These are phyloP conservation scores for Melanogrammus aeglefinus DNA, from an alignment of 2,797 vertebrate species.

Conservation along the genomic window DNA sequence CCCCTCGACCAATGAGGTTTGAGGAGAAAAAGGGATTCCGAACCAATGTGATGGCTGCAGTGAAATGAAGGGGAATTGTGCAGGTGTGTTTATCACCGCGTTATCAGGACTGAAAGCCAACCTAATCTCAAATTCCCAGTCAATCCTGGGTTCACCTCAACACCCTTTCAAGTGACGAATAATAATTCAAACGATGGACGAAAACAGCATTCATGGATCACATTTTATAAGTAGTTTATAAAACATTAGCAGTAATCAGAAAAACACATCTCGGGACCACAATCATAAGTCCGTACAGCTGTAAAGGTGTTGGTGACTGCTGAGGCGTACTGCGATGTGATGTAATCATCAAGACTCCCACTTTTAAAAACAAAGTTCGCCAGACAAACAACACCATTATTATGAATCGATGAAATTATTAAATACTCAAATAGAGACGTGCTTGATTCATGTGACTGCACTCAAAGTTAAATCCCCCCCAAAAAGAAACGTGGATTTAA, in stretches of 20 bases:
- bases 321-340: neutral
- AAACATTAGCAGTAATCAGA: constrained; percentile 40
- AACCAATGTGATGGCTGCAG: neutral
- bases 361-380: constrained; percentile 39
- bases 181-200: constrained; percentile 3
- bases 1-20: neutral
- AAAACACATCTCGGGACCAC: constrained; percentile 35
- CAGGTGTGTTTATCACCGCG: neutral
- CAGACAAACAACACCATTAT: constrained; percentile 33
- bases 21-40: neutral
- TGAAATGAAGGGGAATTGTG: neutral
- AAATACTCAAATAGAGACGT: constrained; percentile 8
- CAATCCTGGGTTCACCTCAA: neutral
- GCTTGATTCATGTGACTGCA: constrained; percentile 11
- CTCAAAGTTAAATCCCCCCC: neutral
- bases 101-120: neutral
- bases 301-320: constrained; percentile 11
- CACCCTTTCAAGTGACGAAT: neutral
- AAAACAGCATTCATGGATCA: constrained; percentile 11
- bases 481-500: neutral
- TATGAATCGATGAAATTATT: neutral
- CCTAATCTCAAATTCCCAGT: neutral
- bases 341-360: neutral
- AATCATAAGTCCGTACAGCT: constrained; percentile 38
- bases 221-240: constrained; percentile 44